Percentiles rank a stretch among this genome's conserved stretches.
These are phyloP conservation scores for Drosophila watanabei DNA, from an alignment of 1,140 invertebrate species.

Conservation along the genomic window DNA sequence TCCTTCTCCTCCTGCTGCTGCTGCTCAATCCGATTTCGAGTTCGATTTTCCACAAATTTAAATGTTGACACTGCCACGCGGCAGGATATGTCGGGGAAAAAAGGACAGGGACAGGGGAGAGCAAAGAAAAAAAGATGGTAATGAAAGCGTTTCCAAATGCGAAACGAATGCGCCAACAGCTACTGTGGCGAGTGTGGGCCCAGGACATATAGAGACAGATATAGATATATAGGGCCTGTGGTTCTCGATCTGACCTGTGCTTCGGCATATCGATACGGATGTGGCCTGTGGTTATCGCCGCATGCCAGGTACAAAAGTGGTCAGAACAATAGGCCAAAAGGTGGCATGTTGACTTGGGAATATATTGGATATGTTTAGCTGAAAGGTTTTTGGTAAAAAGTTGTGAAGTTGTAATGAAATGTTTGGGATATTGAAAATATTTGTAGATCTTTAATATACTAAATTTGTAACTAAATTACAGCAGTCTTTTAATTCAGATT, in stretches of 20 bases:
- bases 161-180: slow-evolving; percentile 79
- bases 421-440: not conserved
- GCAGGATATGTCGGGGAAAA: slow-evolving; percentile 57
- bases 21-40: slow-evolving; percentile 21
- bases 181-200: slow-evolving; percentile 71
- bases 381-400: too few relatives aligned
- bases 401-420: not conserved
- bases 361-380: not conserved
- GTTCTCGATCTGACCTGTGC: slow-evolving; percentile 35
- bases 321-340: slow-evolving; percentile 12
- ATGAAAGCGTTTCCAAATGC: slow-evolving; percentile 85
- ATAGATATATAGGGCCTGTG: slow-evolving; percentile 40
- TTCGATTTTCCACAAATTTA: slow-evolving; percentile 69
- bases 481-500: not conserved
- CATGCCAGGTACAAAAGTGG: slow-evolving; percentile 31
- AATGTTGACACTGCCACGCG: slow-evolving; percentile 53
- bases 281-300: slow-evolving; percentile 37
- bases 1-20: slow-evolving; percentile 2
- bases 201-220: slow-evolving; percentile 44
- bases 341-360: not conserved
- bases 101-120: slow-evolving; percentile 5
- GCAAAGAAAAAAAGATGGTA: slow-evolving; percentile 26
- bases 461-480: not conserved
- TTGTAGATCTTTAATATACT: not conserved
- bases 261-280: slow-evolving; percentile 25